Base-by-base conservation (phyloP, 2,888 invertebrate genomes). In the Parnassius apollo region DNA sequence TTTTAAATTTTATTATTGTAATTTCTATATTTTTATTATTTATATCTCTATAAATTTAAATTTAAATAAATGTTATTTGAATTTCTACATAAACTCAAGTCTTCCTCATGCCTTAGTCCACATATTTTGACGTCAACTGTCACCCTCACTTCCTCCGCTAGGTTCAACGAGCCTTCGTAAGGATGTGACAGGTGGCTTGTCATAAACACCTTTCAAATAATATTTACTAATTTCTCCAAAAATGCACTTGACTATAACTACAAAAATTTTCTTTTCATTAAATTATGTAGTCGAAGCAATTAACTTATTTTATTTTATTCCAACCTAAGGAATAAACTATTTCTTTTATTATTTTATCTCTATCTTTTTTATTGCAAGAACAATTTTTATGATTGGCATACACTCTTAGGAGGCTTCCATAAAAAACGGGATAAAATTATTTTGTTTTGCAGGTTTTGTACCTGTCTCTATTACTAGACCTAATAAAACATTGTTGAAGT, bases 111-210 rank as follows among this genome's bases (percentile, higher is more conserved):
- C 55, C 57, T 48, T 57, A 60, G 49, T 50, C 55, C 42, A 64
- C 64, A 69, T 74, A 71, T 73, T 71, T 71, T 70, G 73, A 71
- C 71, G 64, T 66, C 69, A 65, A 66, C 72, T 71, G 73, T 76
- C 75, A 74, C 58, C 70, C 66, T 70, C 65, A 71, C 69, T 75
- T 76, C 75, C 75, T 66, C 65, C 68, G 68, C 13, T 64, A 63
- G 69, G 64, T 62, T 69, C 63, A 65, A 66, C 69, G 68, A 68
- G 68, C 69, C 68, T 71, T 72, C 72, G 75, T 85, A 85, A 86
- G 81, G 85, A 85, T 75, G 78, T 72, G 80, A 77, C 79, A 75
- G 69, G 71, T 73, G 73, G 73, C 69, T 70, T 66, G 69, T 67
- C 65, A 68, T 66, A 72, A 72, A 74, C 74, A 79, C 74, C 75